Percentiles rank a stretch among this genome's conserved stretches.
Conservation (phyloP, 1,140 invertebrate species). For the Zelostemma sp. region DNA sequence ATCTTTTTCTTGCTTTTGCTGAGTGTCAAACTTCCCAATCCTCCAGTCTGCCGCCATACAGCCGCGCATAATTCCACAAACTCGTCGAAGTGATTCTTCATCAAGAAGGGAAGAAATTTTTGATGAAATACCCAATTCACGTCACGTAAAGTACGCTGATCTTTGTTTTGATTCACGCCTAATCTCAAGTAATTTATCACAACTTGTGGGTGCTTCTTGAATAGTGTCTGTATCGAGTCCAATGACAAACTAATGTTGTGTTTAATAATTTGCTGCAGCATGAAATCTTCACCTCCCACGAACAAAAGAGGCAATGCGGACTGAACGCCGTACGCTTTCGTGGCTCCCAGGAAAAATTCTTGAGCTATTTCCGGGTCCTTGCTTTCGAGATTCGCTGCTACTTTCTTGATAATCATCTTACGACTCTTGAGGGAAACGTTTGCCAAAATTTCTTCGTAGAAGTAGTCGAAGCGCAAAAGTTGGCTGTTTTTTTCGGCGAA, state of each 20-base stretch:
- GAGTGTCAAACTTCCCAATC: slow-evolving; percentile 39
- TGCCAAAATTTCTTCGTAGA: slow-evolving; percentile 41
- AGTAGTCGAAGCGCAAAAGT: slow-evolving; percentile 36
- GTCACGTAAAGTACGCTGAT: no score
- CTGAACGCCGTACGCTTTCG: slow-evolving; percentile 25
- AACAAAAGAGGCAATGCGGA: slow-evolving; percentile 40
- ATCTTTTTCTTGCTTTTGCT: slow-evolving; percentile 37
- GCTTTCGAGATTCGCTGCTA: slow-evolving; percentile 21
- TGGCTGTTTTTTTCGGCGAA: slow-evolving; percentile 39
- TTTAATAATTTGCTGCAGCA: slow-evolving; percentile 19
- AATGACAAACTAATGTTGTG: slow-evolving; percentile 23
- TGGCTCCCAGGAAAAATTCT: slow-evolving; percentile 38
- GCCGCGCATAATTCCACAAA: slow-evolving; percentile 21
- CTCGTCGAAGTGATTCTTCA: slow-evolving; percentile 22
- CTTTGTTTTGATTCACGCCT: no score
- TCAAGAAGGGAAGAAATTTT: slow-evolving; percentile 15
- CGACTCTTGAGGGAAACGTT: slow-evolving; percentile 45
- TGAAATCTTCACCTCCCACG: slow-evolving; percentile 46
- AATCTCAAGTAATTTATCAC: slow-evolving; percentile 53
- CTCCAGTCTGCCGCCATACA: slow-evolving; percentile 27
- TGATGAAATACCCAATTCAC: neutral
- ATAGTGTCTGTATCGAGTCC: slow-evolving; percentile 33
- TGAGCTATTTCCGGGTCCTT: slow-evolving; percentile 30
- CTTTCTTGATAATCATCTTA: slow-evolving; percentile 33
- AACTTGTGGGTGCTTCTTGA: slow-evolving; percentile 46